A percentile compares a stretch with the other conserved stretches of the same genome.
Conservation (phyloP, 2,797 vertebrate species). For the Thaleichthys pacificus region DNA sequence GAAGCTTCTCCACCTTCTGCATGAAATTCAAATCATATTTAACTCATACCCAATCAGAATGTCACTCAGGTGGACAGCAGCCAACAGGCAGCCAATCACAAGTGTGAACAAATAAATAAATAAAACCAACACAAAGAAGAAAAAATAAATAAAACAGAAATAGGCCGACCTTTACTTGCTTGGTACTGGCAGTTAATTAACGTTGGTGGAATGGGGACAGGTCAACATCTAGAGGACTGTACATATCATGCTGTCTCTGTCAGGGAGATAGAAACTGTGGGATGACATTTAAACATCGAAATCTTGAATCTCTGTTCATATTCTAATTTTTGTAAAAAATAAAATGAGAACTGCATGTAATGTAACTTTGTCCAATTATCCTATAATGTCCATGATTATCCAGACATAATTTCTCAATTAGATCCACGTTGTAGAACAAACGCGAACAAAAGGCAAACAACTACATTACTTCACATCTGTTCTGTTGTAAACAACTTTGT, state of each 20-base stretch:
- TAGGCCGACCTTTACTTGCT: background rate
- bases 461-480: background rate
- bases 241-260: background rate
- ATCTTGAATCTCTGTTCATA: background rate
- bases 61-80: too few species aligned
- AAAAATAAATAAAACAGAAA: background rate
- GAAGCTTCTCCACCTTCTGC: too few species aligned
- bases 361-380: background rate
- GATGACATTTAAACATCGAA: background rate
- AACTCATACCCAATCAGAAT: too few species aligned
- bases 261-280: background rate
- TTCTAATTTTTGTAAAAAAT: too few species aligned
- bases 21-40: too few species aligned
- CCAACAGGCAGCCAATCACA: too few species aligned
- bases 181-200: background rate
- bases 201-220: background rate
- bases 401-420: background rate
- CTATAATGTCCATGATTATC: background rate
- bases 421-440: background rate
- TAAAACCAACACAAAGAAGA: background rate
- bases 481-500: conserved; percentile 5
- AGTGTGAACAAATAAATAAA: too few species aligned
- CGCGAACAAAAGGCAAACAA: background rate
- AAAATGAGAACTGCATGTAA: background rate
- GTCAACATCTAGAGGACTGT: background rate